These are phyloP conservation scores for Sebastes vulpes DNA, from an alignment of 2,797 vertebrate genomes.

Conservation along the genomic window DNA sequence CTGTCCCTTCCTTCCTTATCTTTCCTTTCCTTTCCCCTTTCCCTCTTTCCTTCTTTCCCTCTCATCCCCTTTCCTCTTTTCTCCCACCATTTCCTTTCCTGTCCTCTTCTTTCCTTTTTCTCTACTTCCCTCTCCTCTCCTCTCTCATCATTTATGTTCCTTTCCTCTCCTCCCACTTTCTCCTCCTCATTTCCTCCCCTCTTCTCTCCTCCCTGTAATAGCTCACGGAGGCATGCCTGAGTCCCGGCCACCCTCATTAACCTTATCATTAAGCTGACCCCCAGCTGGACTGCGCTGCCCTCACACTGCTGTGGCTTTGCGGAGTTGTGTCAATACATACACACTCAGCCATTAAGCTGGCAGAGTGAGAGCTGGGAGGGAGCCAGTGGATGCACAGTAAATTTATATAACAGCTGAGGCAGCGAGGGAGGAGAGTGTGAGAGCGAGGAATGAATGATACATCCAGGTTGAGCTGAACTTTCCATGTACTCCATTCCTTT, in stretches of 20 bases:
- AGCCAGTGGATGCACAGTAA: conserved; percentile 44
- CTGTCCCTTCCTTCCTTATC: too few relatives aligned
- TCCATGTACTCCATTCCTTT: conserved; percentile 64
- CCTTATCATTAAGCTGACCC: conserved; percentile 74
- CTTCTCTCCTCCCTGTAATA: conserved; percentile 42
- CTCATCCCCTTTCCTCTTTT: too few relatives aligned
- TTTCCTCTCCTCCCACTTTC: background rate
- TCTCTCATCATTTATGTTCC: background rate
- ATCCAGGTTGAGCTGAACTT: conserved; percentile 73
- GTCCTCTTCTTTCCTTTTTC: background rate
- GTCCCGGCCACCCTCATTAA: conserved; percentile 76
- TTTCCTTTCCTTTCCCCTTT: background rate
- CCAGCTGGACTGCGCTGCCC: conserved; percentile 57
- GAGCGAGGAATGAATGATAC: conserved; percentile 66
- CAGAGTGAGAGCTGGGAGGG: conserved; percentile 20
- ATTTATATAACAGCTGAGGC: conserved; percentile 66
- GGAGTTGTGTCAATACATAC: conserved; percentile 78
- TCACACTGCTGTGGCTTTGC: conserved; percentile 57
- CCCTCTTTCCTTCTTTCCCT: background rate
- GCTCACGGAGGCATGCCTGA: conserved; percentile 69
- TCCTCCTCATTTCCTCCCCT: conserved; percentile 11
- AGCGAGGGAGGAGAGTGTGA: conserved; percentile 35
- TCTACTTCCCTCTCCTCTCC: background rate
- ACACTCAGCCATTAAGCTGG: conserved; percentile 63
- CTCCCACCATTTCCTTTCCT: background rate